A percentile compares a stretch with the other conserved stretches of the same genome.
phyloP scores from a whole-genome alignment of 2,888 invertebrate genomes.

The Apotomis betuletana region DNA sequence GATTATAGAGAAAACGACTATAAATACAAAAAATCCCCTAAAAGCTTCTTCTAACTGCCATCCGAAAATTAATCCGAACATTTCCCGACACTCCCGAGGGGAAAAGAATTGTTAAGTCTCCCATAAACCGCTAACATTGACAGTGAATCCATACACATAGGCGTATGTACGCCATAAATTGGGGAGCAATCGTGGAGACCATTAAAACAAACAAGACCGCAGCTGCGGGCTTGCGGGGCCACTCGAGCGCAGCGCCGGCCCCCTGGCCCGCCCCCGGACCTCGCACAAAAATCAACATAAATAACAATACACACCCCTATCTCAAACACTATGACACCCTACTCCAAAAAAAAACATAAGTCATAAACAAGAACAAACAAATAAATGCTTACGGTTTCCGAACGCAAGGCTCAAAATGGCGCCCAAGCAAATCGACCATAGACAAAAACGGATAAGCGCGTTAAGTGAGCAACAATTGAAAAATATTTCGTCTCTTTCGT shows the following conservation, averaged over 20 bases:
- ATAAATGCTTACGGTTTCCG: conserved; percentile 44
- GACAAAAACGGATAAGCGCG: conserved; percentile 49
- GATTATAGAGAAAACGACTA: conserved; percentile 16
- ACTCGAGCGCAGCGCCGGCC: conserved; percentile 76
- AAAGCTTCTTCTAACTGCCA: conserved; percentile 33
- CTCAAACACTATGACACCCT: conserved; percentile 72
- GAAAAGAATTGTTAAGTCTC: conserved; percentile 64
- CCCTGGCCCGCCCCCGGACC: conserved; percentile 73
- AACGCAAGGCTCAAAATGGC: conserved; percentile 49
- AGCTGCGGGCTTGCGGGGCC: conserved; percentile 69
- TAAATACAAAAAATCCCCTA: conserved; percentile 27
- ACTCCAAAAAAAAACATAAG: conserved; percentile 49
- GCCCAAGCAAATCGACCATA: conserved; percentile 39
- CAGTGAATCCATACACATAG: conserved; percentile 52
- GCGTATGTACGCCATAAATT: conserved; percentile 67
- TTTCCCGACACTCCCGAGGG: conserved; percentile 46
- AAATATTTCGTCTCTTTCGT: conserved; percentile 82
- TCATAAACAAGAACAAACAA: conserved; percentile 46
- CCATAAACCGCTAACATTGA: conserved; percentile 60
- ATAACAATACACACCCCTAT: conserved; percentile 84
- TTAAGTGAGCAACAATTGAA: conserved; percentile 83
- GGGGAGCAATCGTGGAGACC: conserved; percentile 65
- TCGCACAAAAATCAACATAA: conserved; percentile 82
- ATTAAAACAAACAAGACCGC: conserved; percentile 79
- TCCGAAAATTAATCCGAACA: conserved; percentile 48